Evolutionary conservation across 2,888 invertebrate species (phyloP).

Genomic region (Cacoxenus indagator): DNA sequence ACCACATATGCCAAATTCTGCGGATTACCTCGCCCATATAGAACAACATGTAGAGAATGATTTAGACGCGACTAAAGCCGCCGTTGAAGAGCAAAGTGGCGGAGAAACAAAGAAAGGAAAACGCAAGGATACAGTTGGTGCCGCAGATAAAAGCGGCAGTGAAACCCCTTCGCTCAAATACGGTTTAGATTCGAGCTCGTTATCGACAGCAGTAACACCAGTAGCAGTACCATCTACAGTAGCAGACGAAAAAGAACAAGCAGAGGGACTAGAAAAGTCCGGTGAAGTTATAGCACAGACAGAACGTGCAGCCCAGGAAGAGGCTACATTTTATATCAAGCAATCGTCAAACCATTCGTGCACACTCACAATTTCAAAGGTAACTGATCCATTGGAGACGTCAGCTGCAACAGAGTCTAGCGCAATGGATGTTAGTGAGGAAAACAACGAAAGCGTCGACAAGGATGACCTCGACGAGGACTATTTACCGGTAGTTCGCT

Average conservation of each 20-base stretch:
- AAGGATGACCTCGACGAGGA: neutral
- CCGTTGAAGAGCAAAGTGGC: conserved; percentile 24
- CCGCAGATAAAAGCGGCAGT: neutral
- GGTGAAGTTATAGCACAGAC: neutral
- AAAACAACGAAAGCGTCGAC: neutral
- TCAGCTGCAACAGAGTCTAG: neutral
- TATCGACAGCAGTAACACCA: neutral
- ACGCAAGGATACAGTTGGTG: conserved; percentile 22
- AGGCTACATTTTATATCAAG: conserved; percentile 6
- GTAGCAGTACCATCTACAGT: neutral
- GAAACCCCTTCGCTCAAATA: neutral
- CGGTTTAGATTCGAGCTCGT: conserved; percentile 9
- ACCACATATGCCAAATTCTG: conserved; percentile 41
- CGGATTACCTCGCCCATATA: neutral
- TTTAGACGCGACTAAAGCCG: neutral
- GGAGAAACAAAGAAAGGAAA: conserved; percentile 30
- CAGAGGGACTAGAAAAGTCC: neutral
- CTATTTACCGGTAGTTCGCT: neutral
- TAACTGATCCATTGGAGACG: conserved; percentile 2
- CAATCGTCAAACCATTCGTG: neutral
- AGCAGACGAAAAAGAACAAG: neutral
- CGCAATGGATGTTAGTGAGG: neutral
- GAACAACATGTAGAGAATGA: neutral
- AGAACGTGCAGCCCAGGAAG: neutral
- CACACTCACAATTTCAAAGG: neutral